phyloP scores from a whole-genome alignment of 2,888 invertebrate genomes.

The Philonicus albiceps region DNA sequence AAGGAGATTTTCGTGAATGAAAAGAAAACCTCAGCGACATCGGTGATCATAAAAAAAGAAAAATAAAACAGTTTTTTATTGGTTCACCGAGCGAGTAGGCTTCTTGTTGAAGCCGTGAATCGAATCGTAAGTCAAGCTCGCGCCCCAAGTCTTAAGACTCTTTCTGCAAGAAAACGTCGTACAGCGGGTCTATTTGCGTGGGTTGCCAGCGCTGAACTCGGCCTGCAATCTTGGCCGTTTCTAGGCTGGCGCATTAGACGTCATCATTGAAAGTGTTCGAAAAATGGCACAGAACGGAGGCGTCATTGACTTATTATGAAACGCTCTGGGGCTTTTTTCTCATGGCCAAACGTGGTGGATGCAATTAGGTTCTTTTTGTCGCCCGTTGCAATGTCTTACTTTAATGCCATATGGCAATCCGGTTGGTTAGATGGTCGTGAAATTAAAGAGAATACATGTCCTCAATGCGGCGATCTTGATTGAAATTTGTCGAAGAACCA shows the following conservation, averaged over 20 bases:
- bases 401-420: not conserved
- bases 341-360: slow-evolving; percentile 34
- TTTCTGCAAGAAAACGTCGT: not conserved
- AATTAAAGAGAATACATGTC: not conserved
- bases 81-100: not conserved
- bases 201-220: not conserved
- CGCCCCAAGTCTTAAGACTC: not conserved
- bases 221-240: not conserved
- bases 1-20: slow-evolving; percentile 37
- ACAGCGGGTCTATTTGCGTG: not conserved
- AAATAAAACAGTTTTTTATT: not conserved
- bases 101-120: slow-evolving; percentile 21
- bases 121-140: slow-evolving; percentile 29
- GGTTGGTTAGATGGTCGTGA: not conserved
- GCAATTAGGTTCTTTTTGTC: not conserved
- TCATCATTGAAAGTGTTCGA: slow-evolving; percentile 44
- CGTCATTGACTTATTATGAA: slow-evolving; percentile 41
- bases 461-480: not conserved
- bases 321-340: slow-evolving; percentile 29
- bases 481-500: not conserved
- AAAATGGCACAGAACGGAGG: slow-evolving; percentile 42
- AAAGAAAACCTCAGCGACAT: slow-evolving; percentile 9
- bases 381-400: not conserved
- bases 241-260: slow-evolving; percentile 30
- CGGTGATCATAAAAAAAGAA: too few species aligned